A percentile compares a stretch with the other conserved stretches of the same genome.
Evolutionary conservation across 92 coral and sea anemone species (phyloP).

Genomic region (Epizoanthus scotinus): DNA sequence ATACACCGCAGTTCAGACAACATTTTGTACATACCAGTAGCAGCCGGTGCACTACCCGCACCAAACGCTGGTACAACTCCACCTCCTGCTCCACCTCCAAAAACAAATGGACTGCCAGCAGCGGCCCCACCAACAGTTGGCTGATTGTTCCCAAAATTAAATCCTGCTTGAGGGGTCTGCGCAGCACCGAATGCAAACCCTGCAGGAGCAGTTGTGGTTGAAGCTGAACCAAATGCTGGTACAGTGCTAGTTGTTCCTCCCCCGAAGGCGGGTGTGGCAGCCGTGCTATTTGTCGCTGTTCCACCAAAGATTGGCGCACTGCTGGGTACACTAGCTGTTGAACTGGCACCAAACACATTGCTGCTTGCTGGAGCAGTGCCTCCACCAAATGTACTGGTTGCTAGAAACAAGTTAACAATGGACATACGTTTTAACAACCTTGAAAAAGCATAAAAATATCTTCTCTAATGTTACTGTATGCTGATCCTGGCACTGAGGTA

Average conservation of each 20-base stretch:
- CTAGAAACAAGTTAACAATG: neutral
- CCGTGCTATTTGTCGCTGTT: neutral
- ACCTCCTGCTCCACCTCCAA: slow-evolving; percentile 26
- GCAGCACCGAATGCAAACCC: slow-evolving; percentile 21
- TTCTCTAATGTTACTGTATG: too few relatives aligned
- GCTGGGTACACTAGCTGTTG: slow-evolving; percentile 7
- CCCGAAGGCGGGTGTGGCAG: slow-evolving; percentile 3
- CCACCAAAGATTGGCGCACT: slow-evolving; percentile 16
- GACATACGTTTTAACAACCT: neutral
- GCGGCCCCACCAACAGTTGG: neutral
- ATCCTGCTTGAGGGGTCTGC: slow-evolving; percentile 8
- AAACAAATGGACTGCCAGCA: slow-evolving; percentile 14
- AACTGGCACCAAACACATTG: neutral
- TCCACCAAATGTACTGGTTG: slow-evolving; percentile 8
- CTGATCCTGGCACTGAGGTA: too few relatives aligned
- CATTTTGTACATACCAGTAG: too few relatives aligned
- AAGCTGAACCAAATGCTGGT: slow-evolving; percentile 15
- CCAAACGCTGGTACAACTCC: slow-evolving; percentile 4
- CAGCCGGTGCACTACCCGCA: neutral
- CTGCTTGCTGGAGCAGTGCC: neutral
- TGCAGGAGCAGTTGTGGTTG: neutral
- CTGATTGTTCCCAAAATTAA: slow-evolving; percentile 25
- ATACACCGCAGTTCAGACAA: too few relatives aligned
- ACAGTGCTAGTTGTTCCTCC: neutral
- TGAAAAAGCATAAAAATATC: too few relatives aligned